Evolutionary conservation across 2,888 invertebrate species (phyloP).

Genomic region (Drosophila kuntzei): DNA sequence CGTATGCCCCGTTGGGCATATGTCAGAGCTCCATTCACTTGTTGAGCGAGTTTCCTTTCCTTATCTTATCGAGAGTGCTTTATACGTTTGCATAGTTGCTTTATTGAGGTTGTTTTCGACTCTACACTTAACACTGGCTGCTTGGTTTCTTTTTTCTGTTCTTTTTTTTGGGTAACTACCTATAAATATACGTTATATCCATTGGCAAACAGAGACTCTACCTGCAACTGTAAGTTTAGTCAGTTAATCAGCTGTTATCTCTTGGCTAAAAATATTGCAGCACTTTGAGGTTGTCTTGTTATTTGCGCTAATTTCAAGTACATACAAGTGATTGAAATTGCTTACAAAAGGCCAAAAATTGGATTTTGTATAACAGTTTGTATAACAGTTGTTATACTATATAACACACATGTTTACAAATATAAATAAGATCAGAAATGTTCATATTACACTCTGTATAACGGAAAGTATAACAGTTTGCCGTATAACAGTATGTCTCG

Average conservation of each 20-base stretch:
- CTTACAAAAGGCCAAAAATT: background rate
- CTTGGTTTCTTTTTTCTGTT: conserved; percentile 5
- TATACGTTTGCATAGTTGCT: conserved; percentile 62
- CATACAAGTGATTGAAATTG: background rate
- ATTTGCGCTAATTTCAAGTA: conserved; percentile 5
- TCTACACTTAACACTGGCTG: conserved; percentile 12
- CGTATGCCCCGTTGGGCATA: conserved; percentile 29
- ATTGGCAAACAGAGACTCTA: conserved; percentile 35
- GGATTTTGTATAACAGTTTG: conserved; percentile 6
- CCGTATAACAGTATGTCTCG: background rate
- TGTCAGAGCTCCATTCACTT: conserved; percentile 65
- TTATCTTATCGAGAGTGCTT: conserved; percentile 68
- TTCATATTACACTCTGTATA: background rate
- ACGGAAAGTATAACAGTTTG: conserved; percentile 8
- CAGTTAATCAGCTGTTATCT: conserved; percentile 49
- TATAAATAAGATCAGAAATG: too few relatives aligned
- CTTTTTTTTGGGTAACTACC: conserved; percentile 15
- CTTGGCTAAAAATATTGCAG: conserved; percentile 6
- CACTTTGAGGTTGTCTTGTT: conserved; percentile 20
- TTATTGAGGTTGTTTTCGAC: conserved; percentile 64
- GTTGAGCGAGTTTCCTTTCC: conserved; percentile 65
- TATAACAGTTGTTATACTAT: background rate
- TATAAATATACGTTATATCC: conserved; percentile 34
- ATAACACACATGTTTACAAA: conserved; percentile 26
- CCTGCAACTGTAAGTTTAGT: conserved; percentile 30